These are phyloP conservation scores for Acinonyx jubatus DNA, from an alignment of 2,113 vertebrate species.

Conservation along the genomic window DNA sequence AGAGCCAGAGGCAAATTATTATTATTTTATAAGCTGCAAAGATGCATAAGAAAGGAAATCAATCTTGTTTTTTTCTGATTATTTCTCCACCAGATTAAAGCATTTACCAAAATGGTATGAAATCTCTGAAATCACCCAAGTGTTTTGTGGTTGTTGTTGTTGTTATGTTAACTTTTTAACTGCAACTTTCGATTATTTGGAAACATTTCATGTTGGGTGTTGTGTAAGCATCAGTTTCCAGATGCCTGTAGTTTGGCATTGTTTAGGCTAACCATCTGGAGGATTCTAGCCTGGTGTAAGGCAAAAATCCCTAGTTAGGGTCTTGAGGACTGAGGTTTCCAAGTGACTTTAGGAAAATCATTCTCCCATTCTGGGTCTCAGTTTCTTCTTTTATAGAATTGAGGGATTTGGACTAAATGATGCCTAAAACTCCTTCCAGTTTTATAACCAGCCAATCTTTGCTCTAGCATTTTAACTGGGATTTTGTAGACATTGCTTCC, in stretches of 20 bases:
- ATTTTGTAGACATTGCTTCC: slow-evolving; percentile 7
- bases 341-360: not conserved
- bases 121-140: slow-evolving; percentile 25
- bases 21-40: slow-evolving; percentile 14
- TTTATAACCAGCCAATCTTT: not conserved
- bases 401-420: not conserved
- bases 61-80: not conserved
- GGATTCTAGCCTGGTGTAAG: not conserved
- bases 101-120: slow-evolving; percentile 24
- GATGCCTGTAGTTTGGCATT: slow-evolving; percentile 10
- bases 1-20: slow-evolving; percentile 14
- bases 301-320: not conserved
- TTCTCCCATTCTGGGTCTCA: not conserved
- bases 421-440: not conserved
- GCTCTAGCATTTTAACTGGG: not conserved
- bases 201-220: not conserved
- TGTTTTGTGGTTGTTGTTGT: not conserved
- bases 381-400: not conserved
- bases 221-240: slow-evolving; percentile 13
- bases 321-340: not conserved
- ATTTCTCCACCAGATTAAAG: slow-evolving; percentile 25
- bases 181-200: slow-evolving; percentile 31
- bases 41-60: not conserved
- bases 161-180: slow-evolving; percentile 36
- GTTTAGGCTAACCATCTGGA: slow-evolving; percentile 39